Evolutionary conservation across 53 echinoderm and acorn worm genomes (phyloP), one percentile per base, ranked within the genome.

Genomic region (Zoroaster sp.): DNA sequence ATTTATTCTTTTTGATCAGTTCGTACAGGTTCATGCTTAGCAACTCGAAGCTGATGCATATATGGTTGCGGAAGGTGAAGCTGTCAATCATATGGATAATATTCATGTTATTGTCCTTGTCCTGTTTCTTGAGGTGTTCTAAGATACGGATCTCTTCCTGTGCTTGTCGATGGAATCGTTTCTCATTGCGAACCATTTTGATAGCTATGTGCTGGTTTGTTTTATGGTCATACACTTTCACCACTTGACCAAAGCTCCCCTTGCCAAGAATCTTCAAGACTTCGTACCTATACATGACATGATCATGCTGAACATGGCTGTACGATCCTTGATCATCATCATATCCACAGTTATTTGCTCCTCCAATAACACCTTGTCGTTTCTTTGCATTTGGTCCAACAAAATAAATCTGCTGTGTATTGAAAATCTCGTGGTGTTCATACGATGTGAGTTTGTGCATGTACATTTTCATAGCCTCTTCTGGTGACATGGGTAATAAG

Each of bases 311-410:
- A n/a, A 99, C 96, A 54, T 99, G 96, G 83, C 87, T 90, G 79
- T 96, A 99, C 11, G 99, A 99, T 76, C 99, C 96, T 55, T 99
- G 99, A 53, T 99, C 99, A 39, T 98, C 99, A 49, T 99, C 99
- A 68, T 99, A 99, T 69, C 99, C 99, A 90, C 99, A 99, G 77
- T 99, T 99, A 66, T 88, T 94, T 18, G 96, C 92, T 49, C 99
- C 99, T 54, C 99, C 99, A 66, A 99, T 96, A 40, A 98, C 99
- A 49, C 99, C 99, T 42, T 94, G 96, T 11, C 96, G 87, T 72
- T 98, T 99, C 88, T 99, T 99, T 35, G 99, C 99, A 93, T 99
- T 99, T 85, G 99, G 99, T 88, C 99, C 99, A 51, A 96, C 96
- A 91, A 95, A 99, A 80, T 89, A 99, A 47, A 99, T 92, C 73